These are phyloP conservation scores for Manacus vitellinus DNA, from an alignment of 2,113 vertebrate species.

Conservation along the genomic window DNA sequence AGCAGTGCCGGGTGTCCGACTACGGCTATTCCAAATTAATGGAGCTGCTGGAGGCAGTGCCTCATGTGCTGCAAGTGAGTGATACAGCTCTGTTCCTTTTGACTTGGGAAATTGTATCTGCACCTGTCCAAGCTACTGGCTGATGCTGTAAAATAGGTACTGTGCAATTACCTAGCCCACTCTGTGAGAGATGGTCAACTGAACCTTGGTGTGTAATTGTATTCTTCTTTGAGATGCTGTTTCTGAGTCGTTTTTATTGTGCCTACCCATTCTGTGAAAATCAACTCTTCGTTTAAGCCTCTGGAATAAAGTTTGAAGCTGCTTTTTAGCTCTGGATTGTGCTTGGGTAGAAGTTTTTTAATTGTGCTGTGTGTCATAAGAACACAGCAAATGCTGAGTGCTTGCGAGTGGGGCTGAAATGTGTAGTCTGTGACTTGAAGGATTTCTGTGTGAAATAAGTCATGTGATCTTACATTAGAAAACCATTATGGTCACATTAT, in stretches of 20 bases:
- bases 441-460: neutral
- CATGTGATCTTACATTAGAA: neutral
- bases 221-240: neutral
- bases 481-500: accelerated
- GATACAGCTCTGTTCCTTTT: neutral
- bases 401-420: neutral
- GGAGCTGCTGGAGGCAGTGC: slow-evolving; percentile 94
- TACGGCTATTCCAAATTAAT: slow-evolving; percentile 94
- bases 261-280: neutral
- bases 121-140: neutral
- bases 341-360: neutral
- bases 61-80: slow-evolving; percentile 92
- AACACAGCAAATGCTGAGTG: neutral
- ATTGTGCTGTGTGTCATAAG: neutral
- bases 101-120: neutral
- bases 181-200: neutral
- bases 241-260: neutral
- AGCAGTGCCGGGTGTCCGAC: slow-evolving; percentile 96
- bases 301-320: neutral
- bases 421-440: neutral
- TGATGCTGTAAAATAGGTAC: neutral
- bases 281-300: neutral
- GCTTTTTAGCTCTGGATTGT: neutral
- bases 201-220: neutral
- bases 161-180: accelerated